Base-by-base conservation (phyloP, 2,888 invertebrate genomes). In the Chrysina gloriosa region DNA sequence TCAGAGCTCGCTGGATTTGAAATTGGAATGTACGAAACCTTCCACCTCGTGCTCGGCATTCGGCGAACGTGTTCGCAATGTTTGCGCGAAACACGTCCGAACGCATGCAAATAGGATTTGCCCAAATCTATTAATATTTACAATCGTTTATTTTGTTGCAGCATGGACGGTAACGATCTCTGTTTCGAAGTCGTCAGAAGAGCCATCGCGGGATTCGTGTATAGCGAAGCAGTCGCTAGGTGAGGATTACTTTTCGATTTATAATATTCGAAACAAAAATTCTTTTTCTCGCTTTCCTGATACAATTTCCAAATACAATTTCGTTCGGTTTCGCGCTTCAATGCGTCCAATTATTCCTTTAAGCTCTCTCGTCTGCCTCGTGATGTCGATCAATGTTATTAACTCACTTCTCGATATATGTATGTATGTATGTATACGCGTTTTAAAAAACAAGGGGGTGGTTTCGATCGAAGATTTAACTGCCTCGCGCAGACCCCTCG, bases 181-280 rank as follows among this genome's bases (percentile, higher is more conserved):
- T 98, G 98, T 85, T 97, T 96, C 84, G 99, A 99, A 87, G 96
- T 98, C 73, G 98, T 97, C 23, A 91, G 97, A 78, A 89, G 98
- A 80, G 98, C 98, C 21, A 91, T 93, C 29, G 94, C 96, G 63
- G 98, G 99, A 72, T 99, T 99, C 85, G 97, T 97, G 69, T 99
- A 99, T 86, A 99, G 98, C 80, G 99, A 99, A 87, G 97, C 98
- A 45, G 99, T 99, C 64, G 97, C 97, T 73, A 98, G 97, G 97
- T 97, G 86, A 87, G 86, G 21, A 11, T 6, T 45, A 19, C n/a
- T n/a, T n/a, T n/a, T n/a, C n/a, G n/a, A n/a, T n/a, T n/a, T n/a
- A n/a, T n/a, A n/a, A n/a, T n/a, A n/a, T n/a, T n/a, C n/a, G n/a
- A n/a, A n/a, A n/a, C n/a, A n/a, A n/a, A n/a, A n/a, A n/a, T n/a